A percentile compares a stretch with the other conserved stretches of the same genome.
These are phyloP conservation scores for Micrasema longulum DNA, from an alignment of 1,140 invertebrate species.

Conservation along the genomic window DNA sequence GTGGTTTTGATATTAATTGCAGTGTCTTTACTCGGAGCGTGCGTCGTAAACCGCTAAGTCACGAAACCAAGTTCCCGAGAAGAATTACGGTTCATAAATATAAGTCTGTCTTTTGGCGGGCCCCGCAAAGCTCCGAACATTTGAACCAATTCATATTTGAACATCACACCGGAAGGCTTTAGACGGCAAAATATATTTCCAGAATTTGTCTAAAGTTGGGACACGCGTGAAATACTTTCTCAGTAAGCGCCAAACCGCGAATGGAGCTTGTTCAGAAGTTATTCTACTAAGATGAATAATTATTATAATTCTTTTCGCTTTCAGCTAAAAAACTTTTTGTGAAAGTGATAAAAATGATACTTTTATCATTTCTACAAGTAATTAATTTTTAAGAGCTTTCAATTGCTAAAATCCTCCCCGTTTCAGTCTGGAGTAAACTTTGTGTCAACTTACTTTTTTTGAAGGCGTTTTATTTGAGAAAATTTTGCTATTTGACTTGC, in stretches of 20 bases:
- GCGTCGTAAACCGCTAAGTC: too few relatives aligned
- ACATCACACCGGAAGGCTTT: slow-evolving; percentile 36
- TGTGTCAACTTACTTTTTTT: too few relatives aligned
- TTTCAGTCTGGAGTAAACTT: too few relatives aligned
- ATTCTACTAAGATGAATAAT: background rate
- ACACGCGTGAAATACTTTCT: slow-evolving; percentile 41
- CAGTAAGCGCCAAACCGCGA: slow-evolving; percentile 10
- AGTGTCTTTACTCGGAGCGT: too few relatives aligned
- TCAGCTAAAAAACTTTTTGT: too few relatives aligned
- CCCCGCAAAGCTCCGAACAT: slow-evolving; percentile 38
- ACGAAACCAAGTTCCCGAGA: slow-evolving; percentile 10
- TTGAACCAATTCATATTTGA: slow-evolving; percentile 51
- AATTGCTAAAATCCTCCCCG: background rate
- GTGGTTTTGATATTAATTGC: too few relatives aligned
- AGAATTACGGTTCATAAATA: slow-evolving; percentile 44
- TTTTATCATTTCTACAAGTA: too few relatives aligned
- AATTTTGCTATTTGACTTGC: too few relatives aligned
- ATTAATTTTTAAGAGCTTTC: too few relatives aligned
- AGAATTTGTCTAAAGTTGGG: slow-evolving; percentile 54
- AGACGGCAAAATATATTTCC: slow-evolving; percentile 46
- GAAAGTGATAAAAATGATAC: too few relatives aligned
- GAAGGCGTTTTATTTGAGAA: too few relatives aligned
- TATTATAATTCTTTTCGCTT: too few relatives aligned
- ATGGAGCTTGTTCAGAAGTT: slow-evolving; percentile 19
- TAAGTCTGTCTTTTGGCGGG: slow-evolving; percentile 41